Base-by-base conservation (phyloP, 2,113 vertebrate species). In the Phalacrocorax carbo region DNA sequence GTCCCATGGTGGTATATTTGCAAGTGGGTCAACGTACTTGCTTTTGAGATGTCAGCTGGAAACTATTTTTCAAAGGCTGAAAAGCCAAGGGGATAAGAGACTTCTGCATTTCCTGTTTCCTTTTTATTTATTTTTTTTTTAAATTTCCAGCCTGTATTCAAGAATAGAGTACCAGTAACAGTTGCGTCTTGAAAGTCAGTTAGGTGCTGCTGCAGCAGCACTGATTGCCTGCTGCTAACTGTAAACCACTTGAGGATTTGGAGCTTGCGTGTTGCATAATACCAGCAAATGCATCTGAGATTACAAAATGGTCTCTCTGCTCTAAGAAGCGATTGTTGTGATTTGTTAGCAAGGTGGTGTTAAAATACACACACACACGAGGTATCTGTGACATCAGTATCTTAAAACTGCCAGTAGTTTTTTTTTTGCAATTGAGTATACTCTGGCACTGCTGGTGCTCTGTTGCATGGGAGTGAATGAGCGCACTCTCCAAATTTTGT, bases 251-350 rank as follows among this genome's bases (percentile, higher is more conserved):
- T 11, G 2, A 88, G 90, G 71, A 90, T 96, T 95, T 93, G 90
- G 69, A 88, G 92, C 68, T 90, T 90, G 62, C 3, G 4, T 49
- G 54, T 96, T 96, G 90, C 65, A 26, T 96, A 92, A 90, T 78
- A 40, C 68, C 77, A 73, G 88, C 86, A 90, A 93, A 88, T 71
- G 88, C 72, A 90, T 83, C 82, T 29, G 65, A 77, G 90, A 92
- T 91, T 95, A 93, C 96, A 88, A 52, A 94, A 93, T 71, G 88
- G 55, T 96, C 68, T 88, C 85, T 86, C n/a, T 83, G 40, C 79
- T 92, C 66, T 70, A 86, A 94, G 65, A 95, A 71, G 90, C 86
- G 82, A 80, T 88, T 88, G 76, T 64, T 93, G 78, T 72, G 66
- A 92, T 90, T 92, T 92, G 76, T 89, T 81, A 62, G 86, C 38